A percentile compares a stretch with the other conserved stretches of the same genome.
Evolutionary conservation across 2,797 vertebrate genomes (phyloP).

Genomic region (Sarcophilus harrisii): DNA sequence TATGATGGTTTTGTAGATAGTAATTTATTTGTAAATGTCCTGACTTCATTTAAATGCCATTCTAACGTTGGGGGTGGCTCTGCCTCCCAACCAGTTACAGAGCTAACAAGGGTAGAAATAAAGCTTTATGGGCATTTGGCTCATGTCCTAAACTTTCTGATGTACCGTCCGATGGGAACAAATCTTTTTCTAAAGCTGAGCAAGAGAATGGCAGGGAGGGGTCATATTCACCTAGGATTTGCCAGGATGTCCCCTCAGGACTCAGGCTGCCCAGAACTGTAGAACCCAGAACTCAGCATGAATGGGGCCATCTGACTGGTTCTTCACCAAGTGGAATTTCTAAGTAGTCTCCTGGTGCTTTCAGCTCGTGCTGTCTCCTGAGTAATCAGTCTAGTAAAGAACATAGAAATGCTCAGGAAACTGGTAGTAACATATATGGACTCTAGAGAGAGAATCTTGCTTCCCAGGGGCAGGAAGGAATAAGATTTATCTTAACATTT

Average conservation of each 20-base stretch:
- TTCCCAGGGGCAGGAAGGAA: not conserved
- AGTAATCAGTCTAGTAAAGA: not conserved
- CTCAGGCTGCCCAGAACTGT: conserved; percentile 15
- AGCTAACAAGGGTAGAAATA: conserved; percentile 76
- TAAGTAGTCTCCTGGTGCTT: no score
- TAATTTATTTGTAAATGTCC: conserved; percentile 82
- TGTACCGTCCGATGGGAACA: conserved; percentile 58
- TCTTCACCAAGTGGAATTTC: conserved; percentile 17
- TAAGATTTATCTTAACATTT: not conserved
- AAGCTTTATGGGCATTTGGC: conserved; percentile 69
- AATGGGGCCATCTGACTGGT: not conserved
- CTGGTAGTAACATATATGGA: not conserved
- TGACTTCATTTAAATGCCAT: conserved; percentile 80
- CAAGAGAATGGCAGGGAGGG: conserved; percentile 37
- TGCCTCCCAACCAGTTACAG: conserved; percentile 73
- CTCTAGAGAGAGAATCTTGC: not conserved
- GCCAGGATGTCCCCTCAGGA: not conserved
- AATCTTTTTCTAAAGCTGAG: conserved; percentile 58
- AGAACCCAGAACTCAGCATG: not conserved
- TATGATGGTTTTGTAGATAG: conserved; percentile 79
- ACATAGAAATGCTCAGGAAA: not conserved
- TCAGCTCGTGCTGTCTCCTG: not conserved
- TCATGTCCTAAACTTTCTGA: conserved; percentile 64
- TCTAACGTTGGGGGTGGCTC: conserved; percentile 78
- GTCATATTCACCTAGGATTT: conserved; percentile 55